Evolutionary conservation across 2,113 vertebrate genomes (phyloP).

Genomic region (Limanda limanda): DNA sequence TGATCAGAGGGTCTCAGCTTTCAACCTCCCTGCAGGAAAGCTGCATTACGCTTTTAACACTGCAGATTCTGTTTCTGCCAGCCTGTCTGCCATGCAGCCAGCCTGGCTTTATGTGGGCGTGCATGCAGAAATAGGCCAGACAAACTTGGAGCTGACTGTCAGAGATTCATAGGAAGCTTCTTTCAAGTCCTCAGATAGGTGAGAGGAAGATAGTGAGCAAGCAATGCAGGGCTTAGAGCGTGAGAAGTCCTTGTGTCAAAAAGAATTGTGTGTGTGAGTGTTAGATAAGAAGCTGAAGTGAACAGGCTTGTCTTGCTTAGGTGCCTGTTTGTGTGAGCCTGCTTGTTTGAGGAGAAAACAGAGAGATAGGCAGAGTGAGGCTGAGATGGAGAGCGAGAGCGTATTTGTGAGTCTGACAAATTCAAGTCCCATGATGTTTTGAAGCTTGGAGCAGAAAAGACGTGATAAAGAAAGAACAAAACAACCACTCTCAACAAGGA

Average conservation of each 20-base stretch:
- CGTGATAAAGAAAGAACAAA: conserved; percentile 24
- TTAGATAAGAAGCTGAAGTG: conserved; percentile 40
- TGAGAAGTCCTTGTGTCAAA: conserved; percentile 35
- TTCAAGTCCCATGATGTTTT: conserved; percentile 83
- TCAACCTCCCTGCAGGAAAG: conserved; percentile 58
- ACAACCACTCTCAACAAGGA: conserved; percentile 37
- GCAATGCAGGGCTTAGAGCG: conserved; percentile 28
- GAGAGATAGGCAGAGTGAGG: conserved; percentile 1
- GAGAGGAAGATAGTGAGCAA: conserved; percentile 23
- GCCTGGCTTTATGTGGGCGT: neutral
- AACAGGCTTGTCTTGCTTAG: conserved; percentile 10
- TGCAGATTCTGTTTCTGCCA: conserved; percentile 38
- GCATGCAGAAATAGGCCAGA: conserved; percentile 34
- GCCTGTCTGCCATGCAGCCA: conserved; percentile 40
- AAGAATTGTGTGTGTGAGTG: conserved; percentile 30
- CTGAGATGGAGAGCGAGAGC: conserved; percentile 34
- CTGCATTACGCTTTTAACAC: conserved; percentile 53
- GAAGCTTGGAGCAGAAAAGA: conserved; percentile 49
- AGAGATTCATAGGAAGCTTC: conserved; percentile 34
- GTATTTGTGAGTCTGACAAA: conserved; percentile 69
- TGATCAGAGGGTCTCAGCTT: conserved; percentile 57
- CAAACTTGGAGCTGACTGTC: conserved; percentile 35
- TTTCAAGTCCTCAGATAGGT: conserved; percentile 39
- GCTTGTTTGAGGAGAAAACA: neutral
- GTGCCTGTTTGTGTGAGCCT: conserved; percentile 8